Evolutionary conservation across 2,888 invertebrate species (phyloP), one percentile per base, ranked within the genome.

Genomic region (Carcina quercana): DNA sequence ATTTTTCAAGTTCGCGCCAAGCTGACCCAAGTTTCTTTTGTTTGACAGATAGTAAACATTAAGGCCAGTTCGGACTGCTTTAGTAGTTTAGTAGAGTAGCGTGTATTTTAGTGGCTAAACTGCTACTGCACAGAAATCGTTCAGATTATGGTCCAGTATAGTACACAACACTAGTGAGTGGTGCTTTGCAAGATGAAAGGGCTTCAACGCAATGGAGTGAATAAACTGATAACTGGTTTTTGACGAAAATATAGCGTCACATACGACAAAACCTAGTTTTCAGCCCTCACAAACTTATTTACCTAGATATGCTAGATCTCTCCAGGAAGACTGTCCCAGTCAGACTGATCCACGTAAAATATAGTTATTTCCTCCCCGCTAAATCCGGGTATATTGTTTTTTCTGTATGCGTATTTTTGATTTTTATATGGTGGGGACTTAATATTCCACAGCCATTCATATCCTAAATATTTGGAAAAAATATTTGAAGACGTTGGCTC

Each of bases 191-290:
- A 24, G 24, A 25, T 32, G 32, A 32, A 32, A 25, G 11, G 25
- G 17, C 25, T 32, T 17, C 32, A 25, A 32, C 32, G 24, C 24
- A 30, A 30, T 30, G 13, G 13, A 32, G 32, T 32, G 25, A 32
- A 31, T 31, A 31, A 26, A 13, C 32, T 32, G 10, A 32, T 32
- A n/a, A n/a, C n/a, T n/a, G n/a, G n/a, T n/a, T n/a, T n/a, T n/a
- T n/a, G n/a, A n/a, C n/a, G n/a, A n/a, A n/a, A n/a, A n/a, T n/a
- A n/a, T n/a, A n/a, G n/a, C n/a, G n/a, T n/a, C n/a, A n/a, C n/a
- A n/a, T n/a, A n/a, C n/a, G n/a, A n/a, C n/a, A n/a, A n/a, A n/a
- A n/a, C n/a, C n/a, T n/a, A n/a, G n/a, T n/a, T n/a, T n/a, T n/a
- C n/a, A n/a, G n/a, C n/a, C n/a, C n/a, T n/a, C n/a, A n/a, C n/a